Percentiles rank a stretch among this genome's conserved stretches.
These are phyloP conservation scores for Bradypodion ventrale DNA, from an alignment of 2,797 vertebrate species.

Conservation along the genomic window DNA sequence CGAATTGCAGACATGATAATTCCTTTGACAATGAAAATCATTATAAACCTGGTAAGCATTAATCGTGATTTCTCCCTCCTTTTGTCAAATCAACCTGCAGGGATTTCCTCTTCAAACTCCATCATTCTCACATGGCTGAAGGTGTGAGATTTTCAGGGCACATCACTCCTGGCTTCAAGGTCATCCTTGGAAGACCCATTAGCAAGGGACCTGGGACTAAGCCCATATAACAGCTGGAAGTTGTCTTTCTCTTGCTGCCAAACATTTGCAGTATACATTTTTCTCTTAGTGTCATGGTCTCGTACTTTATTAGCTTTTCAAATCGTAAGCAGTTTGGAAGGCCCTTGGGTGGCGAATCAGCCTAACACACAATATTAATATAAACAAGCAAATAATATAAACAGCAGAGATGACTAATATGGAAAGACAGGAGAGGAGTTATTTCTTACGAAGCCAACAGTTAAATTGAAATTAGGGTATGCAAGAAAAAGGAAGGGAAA, in stretches of 20 bases:
- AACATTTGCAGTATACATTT: not conserved
- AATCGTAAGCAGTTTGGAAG: conserved; percentile 8
- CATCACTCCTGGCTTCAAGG: not conserved
- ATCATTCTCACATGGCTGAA: not conserved
- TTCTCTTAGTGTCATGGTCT: not conserved
- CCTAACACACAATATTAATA: conserved; percentile 21
- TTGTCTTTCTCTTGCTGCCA: not conserved
- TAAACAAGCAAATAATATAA: conserved; percentile 12
- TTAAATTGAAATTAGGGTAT: conserved; percentile 13
- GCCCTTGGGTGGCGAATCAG: conserved; percentile 14
- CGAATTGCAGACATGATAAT: too few species aligned
- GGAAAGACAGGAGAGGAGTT: not conserved
- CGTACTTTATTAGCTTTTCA: conserved; percentile 5
- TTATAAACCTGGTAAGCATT: not conserved
- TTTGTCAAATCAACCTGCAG: not conserved
- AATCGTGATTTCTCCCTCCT: not conserved
- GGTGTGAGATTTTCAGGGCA: not conserved
- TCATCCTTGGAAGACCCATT: not conserved
- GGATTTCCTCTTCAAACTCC: not conserved
- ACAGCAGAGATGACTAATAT: not conserved
- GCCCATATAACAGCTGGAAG: not conserved
- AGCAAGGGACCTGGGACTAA: not conserved
- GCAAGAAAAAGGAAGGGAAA: too few species aligned
- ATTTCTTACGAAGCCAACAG: conserved; percentile 6
- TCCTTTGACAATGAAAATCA: not conserved